Percentiles rank a stretch among this genome's conserved stretches.
phyloP scores from a whole-genome alignment of 2,113 vertebrate genomes.

The Carettochelys insculpta region DNA sequence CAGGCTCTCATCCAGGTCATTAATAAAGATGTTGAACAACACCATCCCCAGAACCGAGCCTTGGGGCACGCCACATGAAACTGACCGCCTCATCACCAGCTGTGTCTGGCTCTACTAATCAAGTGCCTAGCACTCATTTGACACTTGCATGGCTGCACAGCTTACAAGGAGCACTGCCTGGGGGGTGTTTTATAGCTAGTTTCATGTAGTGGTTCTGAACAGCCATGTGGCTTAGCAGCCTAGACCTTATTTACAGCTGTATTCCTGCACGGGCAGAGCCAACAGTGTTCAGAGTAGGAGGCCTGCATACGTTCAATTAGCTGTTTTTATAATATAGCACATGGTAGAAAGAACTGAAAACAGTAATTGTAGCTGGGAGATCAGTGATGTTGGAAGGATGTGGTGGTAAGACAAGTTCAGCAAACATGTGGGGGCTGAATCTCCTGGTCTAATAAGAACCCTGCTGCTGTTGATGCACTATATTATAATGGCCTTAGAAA shows the following conservation, averaged over 20 bases:
- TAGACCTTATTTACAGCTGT: conserved; percentile 55
- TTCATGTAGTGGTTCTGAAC: conserved; percentile 35
- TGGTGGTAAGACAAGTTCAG: not conserved
- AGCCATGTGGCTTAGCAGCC: conserved; percentile 31
- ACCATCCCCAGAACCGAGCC: too few species aligned
- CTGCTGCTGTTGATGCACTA: not conserved
- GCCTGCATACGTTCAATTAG: conserved; percentile 28
- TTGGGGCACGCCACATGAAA: too few species aligned
- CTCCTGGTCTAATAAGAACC: not conserved
- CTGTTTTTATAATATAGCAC: conserved; percentile 34
- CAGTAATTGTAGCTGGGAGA: conserved; percentile 40
- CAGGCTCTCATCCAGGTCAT: too few species aligned
- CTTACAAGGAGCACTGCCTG: not conserved
- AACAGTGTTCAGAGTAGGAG: conserved; percentile 53
- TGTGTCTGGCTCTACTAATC: too few species aligned
- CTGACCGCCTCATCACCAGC: too few species aligned
- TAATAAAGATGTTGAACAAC: too few species aligned
- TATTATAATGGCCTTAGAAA: not conserved
- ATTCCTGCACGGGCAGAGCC: conserved; percentile 45
- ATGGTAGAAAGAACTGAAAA: not conserved
- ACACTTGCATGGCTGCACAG: too few species aligned
- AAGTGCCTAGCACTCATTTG: too few species aligned
- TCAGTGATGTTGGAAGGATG: not conserved
- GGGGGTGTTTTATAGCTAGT: not conserved
- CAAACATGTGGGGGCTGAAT: not conserved